Conservation (phyloP, 1,140 invertebrate genomes). For the Mamestra configurata region DNA sequence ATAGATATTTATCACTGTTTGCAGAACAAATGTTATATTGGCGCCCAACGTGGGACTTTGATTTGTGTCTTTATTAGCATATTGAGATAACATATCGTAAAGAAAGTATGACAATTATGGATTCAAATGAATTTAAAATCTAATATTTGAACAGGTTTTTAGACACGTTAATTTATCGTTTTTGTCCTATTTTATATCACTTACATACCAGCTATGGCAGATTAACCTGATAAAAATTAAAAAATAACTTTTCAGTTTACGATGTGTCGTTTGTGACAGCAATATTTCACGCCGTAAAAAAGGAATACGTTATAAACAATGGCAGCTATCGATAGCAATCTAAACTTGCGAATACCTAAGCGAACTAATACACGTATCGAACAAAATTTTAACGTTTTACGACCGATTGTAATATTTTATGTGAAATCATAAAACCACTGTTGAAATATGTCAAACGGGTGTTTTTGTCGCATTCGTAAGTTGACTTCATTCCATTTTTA, state of each 20-base stretch:
- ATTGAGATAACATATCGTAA: not conserved
- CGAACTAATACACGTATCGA: constrained; percentile 53
- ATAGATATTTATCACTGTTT: not conserved
- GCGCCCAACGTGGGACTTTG: constrained; percentile 36
- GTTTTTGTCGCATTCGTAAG: constrained; percentile 63
- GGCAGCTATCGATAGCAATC: constrained; percentile 30
- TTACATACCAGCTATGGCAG: too few relatives aligned
- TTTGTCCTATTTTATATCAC: not conserved
- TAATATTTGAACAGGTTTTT: not conserved
- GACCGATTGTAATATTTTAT: constrained; percentile 70
- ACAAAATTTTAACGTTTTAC: constrained; percentile 68
- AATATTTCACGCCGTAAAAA: constrained; percentile 27
- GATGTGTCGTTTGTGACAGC: constrained; percentile 23
- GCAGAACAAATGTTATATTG: constrained; percentile 4
- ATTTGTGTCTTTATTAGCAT: not conserved
- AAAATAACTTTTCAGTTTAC: constrained; percentile 2
- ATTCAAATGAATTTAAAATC: not conserved
- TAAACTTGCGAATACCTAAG: constrained; percentile 30
- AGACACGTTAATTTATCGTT: too few relatives aligned
- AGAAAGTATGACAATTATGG: too few relatives aligned
- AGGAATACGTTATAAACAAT: constrained; percentile 28
- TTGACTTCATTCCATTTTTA: constrained; percentile 58
- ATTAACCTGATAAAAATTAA: too few relatives aligned
- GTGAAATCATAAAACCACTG: constrained; percentile 67
- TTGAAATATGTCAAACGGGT: constrained; percentile 66